Percentiles rank a stretch among this genome's conserved stretches.
phyloP scores from a whole-genome alignment of 2,888 invertebrate species.

The Limnephilus rhombicus region DNA sequence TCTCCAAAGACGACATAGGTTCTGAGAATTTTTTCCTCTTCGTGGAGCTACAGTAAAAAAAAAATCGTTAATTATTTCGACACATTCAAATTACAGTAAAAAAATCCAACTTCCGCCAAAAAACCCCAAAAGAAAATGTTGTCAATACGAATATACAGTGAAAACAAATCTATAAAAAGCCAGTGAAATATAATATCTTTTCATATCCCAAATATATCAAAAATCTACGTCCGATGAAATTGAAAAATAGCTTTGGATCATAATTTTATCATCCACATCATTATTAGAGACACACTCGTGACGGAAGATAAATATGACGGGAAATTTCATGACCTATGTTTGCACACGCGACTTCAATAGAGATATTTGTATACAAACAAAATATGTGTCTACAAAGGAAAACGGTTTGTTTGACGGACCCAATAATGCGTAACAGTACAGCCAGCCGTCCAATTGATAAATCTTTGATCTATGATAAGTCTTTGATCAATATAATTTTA shows the following conservation, averaged over 20 bases:
- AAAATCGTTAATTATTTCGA: no score
- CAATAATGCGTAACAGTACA: constrained; percentile 11
- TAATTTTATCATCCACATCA: background rate
- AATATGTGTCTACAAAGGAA: background rate
- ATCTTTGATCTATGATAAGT: background rate
- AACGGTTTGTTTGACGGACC: background rate
- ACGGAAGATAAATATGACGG: background rate
- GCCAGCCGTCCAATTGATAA: background rate
- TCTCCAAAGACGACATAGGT: no score
- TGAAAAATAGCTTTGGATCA: background rate
- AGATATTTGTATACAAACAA: background rate
- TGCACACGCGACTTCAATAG: background rate
- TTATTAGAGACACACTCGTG: constrained; percentile 6
- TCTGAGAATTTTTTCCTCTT: no score
- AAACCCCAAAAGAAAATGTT: background rate
- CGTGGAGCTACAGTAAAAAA: no score
- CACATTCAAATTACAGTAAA: no score
- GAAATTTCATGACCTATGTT: constrained; percentile 6
- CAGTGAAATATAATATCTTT: no score
- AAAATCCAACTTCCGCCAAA: background rate
- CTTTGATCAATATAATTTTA: background rate
- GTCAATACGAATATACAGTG: background rate
- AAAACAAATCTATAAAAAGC: no score
- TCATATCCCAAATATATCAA: background rate
- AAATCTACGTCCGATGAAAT: background rate